Base-by-base conservation (phyloP, 2,113 vertebrate species). In the Cebus imitator region DNA sequence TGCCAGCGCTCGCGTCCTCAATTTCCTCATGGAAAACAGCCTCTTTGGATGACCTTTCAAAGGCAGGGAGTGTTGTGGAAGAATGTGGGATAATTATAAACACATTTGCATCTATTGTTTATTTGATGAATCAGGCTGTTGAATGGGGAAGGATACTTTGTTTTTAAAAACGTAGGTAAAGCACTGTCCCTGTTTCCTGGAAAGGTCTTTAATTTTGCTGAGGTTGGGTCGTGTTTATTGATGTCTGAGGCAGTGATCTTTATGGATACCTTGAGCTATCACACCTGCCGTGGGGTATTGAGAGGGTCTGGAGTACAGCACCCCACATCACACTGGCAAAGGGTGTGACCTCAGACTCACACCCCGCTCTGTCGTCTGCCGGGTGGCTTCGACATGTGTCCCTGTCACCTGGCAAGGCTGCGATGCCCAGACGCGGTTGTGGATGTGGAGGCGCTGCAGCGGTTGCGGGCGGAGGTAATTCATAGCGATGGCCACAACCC, bases 101-200 rank as follows among this genome's bases (percentile, higher is more conserved):
- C 64, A 23, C 25, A 89, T 85, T 91, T 88, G 58, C 78, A 57
- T 13, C 6, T 75, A 90, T 94, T 90, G 94, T 93, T 97, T 66
- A 30, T 58, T 66, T 91, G 75, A 96, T 94, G 79, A 68, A 84
- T 92, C 76, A 48, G 84, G 57, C 93, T 64, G 27, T 90, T 76
- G 30, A 45, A 83, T 83, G 66, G 87, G 57, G 85, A 55, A 83
- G 48, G 66, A 30, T 20, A 37, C 76, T 96, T 87, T 66, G 32
- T 81, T 81, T 92, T 82, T 95, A 86, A 85, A 75, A 96, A 91
- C 88, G 86, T 81, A 95, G 70, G 61, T 93, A 52, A 88, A 79
- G 52, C 37, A 18, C 50, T 32, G 14, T 12, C 23, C 55, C 72
- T 70, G 72, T 52, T 85, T 50, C 3, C 30, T 18, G 43, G 81